phyloP scores from a whole-genome alignment of 2,113 vertebrate genomes.

The Gymnarchus niloticus region DNA sequence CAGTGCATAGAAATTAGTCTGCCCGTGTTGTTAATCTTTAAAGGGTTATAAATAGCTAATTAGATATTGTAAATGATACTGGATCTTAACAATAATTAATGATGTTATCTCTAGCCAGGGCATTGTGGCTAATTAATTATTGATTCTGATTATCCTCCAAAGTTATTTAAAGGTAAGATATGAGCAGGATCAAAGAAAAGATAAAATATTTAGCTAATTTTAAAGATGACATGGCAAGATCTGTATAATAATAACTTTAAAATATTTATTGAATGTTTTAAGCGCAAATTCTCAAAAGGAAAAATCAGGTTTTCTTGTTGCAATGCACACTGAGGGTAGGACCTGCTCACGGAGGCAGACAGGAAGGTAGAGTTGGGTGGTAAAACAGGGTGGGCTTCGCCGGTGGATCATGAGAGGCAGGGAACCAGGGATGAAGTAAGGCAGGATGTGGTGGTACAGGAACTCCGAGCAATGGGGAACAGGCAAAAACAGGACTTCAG shows the following conservation, averaged over 20 bases:
- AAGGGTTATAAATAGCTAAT: slow-evolving; percentile 45
- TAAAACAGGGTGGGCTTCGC: too few species aligned
- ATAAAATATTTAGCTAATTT: neutral
- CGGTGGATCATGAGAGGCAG: too few species aligned
- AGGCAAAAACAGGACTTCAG: too few species aligned
- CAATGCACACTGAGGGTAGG: too few species aligned
- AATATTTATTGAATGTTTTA: neutral
- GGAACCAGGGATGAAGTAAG: too few species aligned
- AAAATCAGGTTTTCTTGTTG: too few species aligned
- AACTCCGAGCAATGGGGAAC: too few species aligned
- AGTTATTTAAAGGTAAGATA: slow-evolving; percentile 3
- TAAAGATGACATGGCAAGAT: neutral
- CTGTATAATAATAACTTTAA: neutral
- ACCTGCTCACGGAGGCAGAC: too few species aligned
- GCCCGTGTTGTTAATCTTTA: slow-evolving; percentile 39
- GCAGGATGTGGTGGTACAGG: too few species aligned
- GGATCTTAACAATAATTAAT: slow-evolving; percentile 43
- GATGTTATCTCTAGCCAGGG: slow-evolving; percentile 35
- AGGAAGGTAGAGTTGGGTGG: too few species aligned
- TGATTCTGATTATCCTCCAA: slow-evolving; percentile 31
- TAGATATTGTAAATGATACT: slow-evolving; percentile 24
- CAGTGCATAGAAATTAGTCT: slow-evolving; percentile 34
- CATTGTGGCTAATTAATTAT: slow-evolving; percentile 35
- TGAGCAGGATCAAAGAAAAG: neutral
- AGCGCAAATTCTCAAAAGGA: neutral